Base-by-base conservation (phyloP, 2,113 vertebrate species). In the Carettochelys insculpta region DNA sequence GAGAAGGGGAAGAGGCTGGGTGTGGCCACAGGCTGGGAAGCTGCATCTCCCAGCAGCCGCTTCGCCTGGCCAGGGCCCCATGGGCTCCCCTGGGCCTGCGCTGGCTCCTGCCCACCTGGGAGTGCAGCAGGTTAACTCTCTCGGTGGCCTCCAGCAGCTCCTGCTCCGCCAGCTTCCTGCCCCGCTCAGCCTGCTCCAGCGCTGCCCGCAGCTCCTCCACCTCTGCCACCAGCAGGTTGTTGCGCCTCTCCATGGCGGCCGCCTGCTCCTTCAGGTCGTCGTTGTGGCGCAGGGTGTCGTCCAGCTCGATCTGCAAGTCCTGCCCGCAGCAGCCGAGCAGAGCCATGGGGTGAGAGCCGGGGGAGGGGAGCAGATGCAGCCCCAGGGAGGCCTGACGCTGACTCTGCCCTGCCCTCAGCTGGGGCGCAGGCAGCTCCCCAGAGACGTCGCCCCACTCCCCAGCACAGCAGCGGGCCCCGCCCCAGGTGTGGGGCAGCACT, bases 181-280 rank as follows among this genome's bases (percentile, higher is more conserved):
- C 97, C 17, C 98, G 98, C 22, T 99, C 98, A 0, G 98, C 98
- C 97, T 99, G 99, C 93, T 99, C 99, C 97, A 99, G 97, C 1
- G 96, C 96, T 0, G 97, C 98, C 80, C 99, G 97, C 77, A 99
- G 97, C 96, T 99, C 99, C 87, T 98, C 99, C 95, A 99, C 98
- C 97, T 99, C 99, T 0, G 98, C 96, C 6, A 97, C 34, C 94
- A 99, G 96, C 89, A 99, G 96, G 24, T 97, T 98, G 61, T 98
- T 98, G 87, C 98, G 97, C 41, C 99, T 98, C 95, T 99, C 99
- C 7, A 98, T 97, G 85, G 98, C 97, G 0, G 98, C 98, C 0
- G 94, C 96, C 97, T 99, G 99, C 96, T 99, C 99, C 51, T 98
- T 99, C 94, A 99, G 97, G 92, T 99, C 98, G 0, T 99, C 98